A percentile compares a stretch with the other conserved stretches of the same genome.
phyloP scores from a whole-genome alignment of 2,888 invertebrate species.

The Leptinotarsa rubiginosa region DNA sequence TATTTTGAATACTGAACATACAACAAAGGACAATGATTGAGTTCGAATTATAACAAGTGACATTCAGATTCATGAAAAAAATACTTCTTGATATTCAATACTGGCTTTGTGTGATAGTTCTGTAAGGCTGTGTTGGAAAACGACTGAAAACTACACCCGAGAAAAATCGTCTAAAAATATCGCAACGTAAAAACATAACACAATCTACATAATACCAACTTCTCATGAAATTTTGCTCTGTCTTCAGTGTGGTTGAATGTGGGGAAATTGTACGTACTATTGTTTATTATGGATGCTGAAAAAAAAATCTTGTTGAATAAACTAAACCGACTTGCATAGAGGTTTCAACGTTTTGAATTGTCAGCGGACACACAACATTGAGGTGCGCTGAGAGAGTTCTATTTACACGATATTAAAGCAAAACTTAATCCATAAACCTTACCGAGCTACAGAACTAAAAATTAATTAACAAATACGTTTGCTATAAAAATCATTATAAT shows the following conservation, averaged over 20 bases:
- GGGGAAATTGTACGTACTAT: slow-evolving; percentile 65
- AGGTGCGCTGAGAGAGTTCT: slow-evolving; percentile 63
- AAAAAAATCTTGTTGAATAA: slow-evolving; percentile 57
- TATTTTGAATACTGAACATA: too few relatives aligned
- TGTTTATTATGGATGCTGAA: slow-evolving; percentile 64
- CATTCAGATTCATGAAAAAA: not conserved
- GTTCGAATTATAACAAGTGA: not conserved
- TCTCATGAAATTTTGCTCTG: slow-evolving; percentile 37
- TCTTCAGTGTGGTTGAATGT: slow-evolving; percentile 66
- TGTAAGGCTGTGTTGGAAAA: slow-evolving; percentile 35
- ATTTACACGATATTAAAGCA: slow-evolving; percentile 63
- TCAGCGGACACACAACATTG: slow-evolving; percentile 64
- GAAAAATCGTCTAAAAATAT: slow-evolving; percentile 51
- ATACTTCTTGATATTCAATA: not conserved
- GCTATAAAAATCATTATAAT: slow-evolving; percentile 63
- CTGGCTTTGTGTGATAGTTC: not conserved
- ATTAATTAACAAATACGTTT: slow-evolving; percentile 67
- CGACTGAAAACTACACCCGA: slow-evolving; percentile 49
- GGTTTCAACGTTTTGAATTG: slow-evolving; percentile 56
- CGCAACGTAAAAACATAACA: slow-evolving; percentile 57
- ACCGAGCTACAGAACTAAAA: slow-evolving; percentile 61
- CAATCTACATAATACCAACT: slow-evolving; percentile 48
- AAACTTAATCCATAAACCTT: slow-evolving; percentile 64
- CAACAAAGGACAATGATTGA: too few relatives aligned
- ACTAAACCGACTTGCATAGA: slow-evolving; percentile 59